phyloP scores from a whole-genome alignment of 1,140 invertebrate species.

The Drosophila mojavensis region DNA sequence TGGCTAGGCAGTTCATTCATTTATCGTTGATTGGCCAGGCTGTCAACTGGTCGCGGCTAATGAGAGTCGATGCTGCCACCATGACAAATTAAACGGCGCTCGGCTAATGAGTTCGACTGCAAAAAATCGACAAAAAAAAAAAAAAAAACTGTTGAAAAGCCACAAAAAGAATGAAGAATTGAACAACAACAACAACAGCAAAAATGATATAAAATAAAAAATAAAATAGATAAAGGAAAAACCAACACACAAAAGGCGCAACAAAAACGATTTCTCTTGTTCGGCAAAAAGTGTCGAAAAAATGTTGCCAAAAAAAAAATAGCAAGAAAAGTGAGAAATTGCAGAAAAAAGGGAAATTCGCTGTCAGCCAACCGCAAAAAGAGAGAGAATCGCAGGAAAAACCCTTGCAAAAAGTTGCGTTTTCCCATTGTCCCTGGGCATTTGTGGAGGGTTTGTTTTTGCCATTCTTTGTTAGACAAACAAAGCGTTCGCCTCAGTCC shows the following conservation, averaged over 20 bases:
- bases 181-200: neutral
- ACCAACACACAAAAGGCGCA: slow-evolving; percentile 62
- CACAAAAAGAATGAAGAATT: slow-evolving; percentile 30
- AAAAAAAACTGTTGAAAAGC: slow-evolving; percentile 64
- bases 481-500: slow-evolving; percentile 59
- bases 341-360: slow-evolving; percentile 29
- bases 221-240: slow-evolving; percentile 7
- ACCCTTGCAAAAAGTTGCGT: slow-evolving; percentile 61
- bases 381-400: slow-evolving; percentile 16
- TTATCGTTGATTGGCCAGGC: slow-evolving; percentile 42
- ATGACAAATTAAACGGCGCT: slow-evolving; percentile 76
- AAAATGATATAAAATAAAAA: neutral
- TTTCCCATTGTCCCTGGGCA: neutral
- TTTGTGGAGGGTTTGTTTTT: slow-evolving; percentile 74
- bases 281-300: slow-evolving; percentile 55
- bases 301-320: slow-evolving; percentile 30
- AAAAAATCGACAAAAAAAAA: neutral
- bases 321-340: slow-evolving; percentile 21
- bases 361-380: slow-evolving; percentile 29
- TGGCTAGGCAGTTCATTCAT: slow-evolving; percentile 12
- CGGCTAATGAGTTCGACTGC: slow-evolving; percentile 64
- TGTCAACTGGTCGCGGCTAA: slow-evolving; percentile 52
- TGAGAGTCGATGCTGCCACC: slow-evolving; percentile 67
- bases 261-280: slow-evolving; percentile 74
- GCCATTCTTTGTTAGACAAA: slow-evolving; percentile 71